phyloP scores from a whole-genome alignment of 2,888 invertebrate genomes.

The Minunthozetes semirufus region DNA sequence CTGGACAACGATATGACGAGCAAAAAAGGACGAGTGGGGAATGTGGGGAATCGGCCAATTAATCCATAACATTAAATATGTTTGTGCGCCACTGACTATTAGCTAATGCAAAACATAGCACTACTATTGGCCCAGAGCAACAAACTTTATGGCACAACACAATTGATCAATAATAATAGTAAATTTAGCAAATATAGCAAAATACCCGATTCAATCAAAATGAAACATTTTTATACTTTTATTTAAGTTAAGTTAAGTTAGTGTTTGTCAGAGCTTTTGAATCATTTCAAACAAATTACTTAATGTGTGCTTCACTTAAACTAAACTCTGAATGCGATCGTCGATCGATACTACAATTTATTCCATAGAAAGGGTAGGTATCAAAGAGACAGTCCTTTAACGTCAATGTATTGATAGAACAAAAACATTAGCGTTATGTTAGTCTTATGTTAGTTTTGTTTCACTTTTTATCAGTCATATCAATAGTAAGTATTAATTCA shows the following conservation, averaged over 20 bases:
- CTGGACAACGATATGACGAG: slow-evolving; percentile 18
- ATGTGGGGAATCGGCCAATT: neutral
- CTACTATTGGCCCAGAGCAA: neutral
- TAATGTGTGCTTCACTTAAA: too few relatives aligned
- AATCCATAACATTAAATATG: neutral
- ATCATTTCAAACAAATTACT: too few relatives aligned
- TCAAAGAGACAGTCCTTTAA: too few relatives aligned
- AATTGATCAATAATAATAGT: neutral
- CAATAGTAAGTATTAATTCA: neutral
- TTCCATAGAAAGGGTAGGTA: too few relatives aligned
- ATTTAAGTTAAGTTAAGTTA: too few relatives aligned
- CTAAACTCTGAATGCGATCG: too few relatives aligned
- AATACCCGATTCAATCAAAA: neutral
- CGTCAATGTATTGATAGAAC: neutral
- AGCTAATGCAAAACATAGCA: neutral
- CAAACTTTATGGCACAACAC: neutral
- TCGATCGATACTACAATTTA: too few relatives aligned
- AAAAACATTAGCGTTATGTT: neutral
- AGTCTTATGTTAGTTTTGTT: neutral
- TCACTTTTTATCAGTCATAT: neutral
- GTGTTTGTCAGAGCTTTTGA: too few relatives aligned
- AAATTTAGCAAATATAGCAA: neutral
- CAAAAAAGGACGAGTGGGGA: neutral
- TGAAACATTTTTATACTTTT: too few relatives aligned
- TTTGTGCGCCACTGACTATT: neutral